Base-by-base conservation (phyloP, 2,888 invertebrate genomes). In the Nomada lathburiana region DNA sequence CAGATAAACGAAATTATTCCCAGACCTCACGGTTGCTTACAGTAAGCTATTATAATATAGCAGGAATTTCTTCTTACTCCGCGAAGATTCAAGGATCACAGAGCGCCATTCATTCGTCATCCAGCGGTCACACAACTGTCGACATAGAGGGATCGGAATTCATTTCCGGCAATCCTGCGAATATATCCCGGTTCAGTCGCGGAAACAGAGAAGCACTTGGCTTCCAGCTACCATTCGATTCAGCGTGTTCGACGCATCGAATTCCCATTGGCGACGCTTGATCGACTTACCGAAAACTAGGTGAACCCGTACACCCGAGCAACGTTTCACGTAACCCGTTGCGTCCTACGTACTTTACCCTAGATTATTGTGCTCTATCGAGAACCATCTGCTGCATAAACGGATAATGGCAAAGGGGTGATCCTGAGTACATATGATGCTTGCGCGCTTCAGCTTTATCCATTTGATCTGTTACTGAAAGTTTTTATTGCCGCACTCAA, bases 141-240 rank as follows among this genome's bases (percentile, higher is more conserved):
- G 42, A 23, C n/a, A 5, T 2, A 13, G 9, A 10, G 18, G 42
- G 55, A 69, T 69, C 68, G 68, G 57, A 69, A 69, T 69, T 57
- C 57, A 69, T 69, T 69, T 69, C 68, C 68, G 53, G 42, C 42
- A 36, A 68, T 68, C 55, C 55, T 13, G 68, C 55, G 44, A 42
- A 69, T 69, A 57, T 57, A 69, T 69, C 44, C 68, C 13, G 42
- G 23, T 26, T 69, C 23, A 44, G 23, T 23, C 55, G 42, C 57
- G 57, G 55, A 69, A 69, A 55, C 68, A 42, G n/a, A 57, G 42
- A 69, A 69, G 55, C 57, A 55, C 68, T 69, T 69, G 55, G 23
- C 68, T 57, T 69, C 26, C 57, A 57, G 68, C 44, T 26, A 44
- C 23, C 42, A 18, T 57, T 68, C 55, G 68, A 68, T 68, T 23